Conservation (phyloP, 2,797 vertebrate genomes). For the Meriones psammophilus region DNA sequence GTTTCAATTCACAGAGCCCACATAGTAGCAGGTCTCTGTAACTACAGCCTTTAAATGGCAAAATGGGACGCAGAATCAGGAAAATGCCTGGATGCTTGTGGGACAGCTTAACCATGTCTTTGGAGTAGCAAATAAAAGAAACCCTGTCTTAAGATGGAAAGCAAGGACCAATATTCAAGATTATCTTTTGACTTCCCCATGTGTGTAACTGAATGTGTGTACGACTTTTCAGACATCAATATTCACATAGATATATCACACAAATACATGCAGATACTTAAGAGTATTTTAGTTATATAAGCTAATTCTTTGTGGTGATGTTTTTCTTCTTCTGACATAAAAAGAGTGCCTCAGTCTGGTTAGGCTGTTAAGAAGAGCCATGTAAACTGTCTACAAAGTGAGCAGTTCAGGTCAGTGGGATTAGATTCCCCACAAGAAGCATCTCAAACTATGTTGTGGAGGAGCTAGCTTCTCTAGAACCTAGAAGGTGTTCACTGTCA, state of each 20-base stretch:
- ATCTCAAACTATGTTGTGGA: neutral
- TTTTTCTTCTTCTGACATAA: slow-evolving; percentile 32
- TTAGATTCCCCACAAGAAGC: neutral
- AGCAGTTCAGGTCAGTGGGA: neutral
- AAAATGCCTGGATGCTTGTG: neutral
- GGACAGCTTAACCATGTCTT: neutral
- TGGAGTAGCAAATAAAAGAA: neutral
- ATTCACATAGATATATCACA: neutral
- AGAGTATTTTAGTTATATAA: slow-evolving; percentile 32
- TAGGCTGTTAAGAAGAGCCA: neutral
- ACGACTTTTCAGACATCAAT: no score
- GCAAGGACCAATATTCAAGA: neutral
- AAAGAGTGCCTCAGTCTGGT: neutral
- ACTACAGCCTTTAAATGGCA: neutral
- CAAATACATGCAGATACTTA: no score
- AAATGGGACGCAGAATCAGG: no score
- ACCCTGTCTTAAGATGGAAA: neutral
- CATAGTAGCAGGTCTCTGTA: neutral
- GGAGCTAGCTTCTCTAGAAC: neutral
- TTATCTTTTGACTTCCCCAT: no score
- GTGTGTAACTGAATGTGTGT: neutral
- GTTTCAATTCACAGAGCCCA: neutral
- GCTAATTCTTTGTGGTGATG: neutral
- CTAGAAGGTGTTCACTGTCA: neutral
- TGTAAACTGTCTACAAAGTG: neutral